Evolutionary conservation across 2,888 invertebrate species (phyloP).

Genomic region (Teleiodes luculella): DNA sequence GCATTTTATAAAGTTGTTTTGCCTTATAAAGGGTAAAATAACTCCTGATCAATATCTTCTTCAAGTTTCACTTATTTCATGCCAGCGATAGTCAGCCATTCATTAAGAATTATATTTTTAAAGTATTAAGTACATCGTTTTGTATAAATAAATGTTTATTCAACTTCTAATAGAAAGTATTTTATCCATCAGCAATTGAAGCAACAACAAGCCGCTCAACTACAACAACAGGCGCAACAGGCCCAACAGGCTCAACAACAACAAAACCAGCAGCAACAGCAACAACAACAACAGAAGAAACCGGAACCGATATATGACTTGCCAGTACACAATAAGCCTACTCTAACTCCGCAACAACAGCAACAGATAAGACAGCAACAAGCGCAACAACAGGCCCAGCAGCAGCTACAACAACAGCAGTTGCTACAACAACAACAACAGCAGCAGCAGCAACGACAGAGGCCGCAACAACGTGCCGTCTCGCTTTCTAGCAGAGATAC

Average conservation of each 20-base stretch:
- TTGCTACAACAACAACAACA: slow-evolving; percentile 38
- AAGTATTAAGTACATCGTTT: no score
- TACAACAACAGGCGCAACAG: slow-evolving; percentile 19
- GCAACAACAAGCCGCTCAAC: slow-evolving; percentile 27
- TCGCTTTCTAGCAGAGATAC: slow-evolving; percentile 67
- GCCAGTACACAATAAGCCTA: slow-evolving; percentile 68
- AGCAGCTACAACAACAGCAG: slow-evolving; percentile 33
- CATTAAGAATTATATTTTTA: no score
- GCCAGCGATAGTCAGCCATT: no score
- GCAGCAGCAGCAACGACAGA: slow-evolving; percentile 35
- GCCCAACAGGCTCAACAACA: slow-evolving; percentile 39
- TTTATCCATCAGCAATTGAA: slow-evolving; percentile 2
- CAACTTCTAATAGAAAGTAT: no score
- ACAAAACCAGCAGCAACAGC: slow-evolving; percentile 28
- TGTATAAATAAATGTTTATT: no score
- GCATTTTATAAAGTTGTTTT: no score
- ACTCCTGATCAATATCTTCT: no score
- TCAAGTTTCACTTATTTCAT: no score
- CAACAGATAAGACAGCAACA: slow-evolving; percentile 41
- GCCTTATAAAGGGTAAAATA: no score
- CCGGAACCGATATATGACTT: slow-evolving; percentile 69
- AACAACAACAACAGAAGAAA: slow-evolving; percentile 48
- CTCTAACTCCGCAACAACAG: slow-evolving; percentile 53
- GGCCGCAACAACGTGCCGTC: slow-evolving; percentile 43
- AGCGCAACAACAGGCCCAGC: slow-evolving; percentile 15